phyloP scores from a whole-genome alignment of 53 echinoderm and acorn worm species.

The Holothuria leucospilota region DNA sequence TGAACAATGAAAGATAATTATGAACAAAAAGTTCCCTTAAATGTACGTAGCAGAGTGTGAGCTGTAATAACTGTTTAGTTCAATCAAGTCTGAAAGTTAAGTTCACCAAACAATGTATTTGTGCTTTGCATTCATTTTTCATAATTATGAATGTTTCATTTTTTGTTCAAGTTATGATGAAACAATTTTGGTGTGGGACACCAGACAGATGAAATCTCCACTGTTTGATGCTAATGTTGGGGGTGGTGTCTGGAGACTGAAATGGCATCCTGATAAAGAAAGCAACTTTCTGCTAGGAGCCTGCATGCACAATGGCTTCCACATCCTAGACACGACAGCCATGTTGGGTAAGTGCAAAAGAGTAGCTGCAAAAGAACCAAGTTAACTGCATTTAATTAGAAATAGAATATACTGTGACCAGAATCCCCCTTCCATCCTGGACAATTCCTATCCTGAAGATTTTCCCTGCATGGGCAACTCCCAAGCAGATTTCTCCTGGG shows the following conservation, averaged over 20 bases:
- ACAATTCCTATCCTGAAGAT: no score
- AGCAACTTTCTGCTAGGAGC: slow-evolving; percentile 75
- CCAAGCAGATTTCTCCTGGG: no score
- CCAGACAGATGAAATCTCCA: slow-evolving; percentile 84
- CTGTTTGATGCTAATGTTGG: slow-evolving; percentile 57
- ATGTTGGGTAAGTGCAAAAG: slow-evolving; percentile 55
- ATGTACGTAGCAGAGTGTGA: no score
- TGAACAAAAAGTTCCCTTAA: no score
- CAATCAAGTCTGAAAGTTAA: no score
- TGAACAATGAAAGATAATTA: no score
- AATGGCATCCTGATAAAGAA: slow-evolving; percentile 88
- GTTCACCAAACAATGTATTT: no score
- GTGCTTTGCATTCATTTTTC: no score
- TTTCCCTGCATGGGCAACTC: no score
- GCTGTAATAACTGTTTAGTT: no score
- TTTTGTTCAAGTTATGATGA: slow-evolving; percentile 85
- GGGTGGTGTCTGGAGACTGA: slow-evolving; percentile 77
- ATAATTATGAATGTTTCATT: background rate
- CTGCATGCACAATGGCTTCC: slow-evolving; percentile 98
- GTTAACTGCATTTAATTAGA: background rate
- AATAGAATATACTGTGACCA: no score
- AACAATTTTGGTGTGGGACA: slow-evolving; percentile 89
- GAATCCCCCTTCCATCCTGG: no score
- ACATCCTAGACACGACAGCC: slow-evolving; percentile 72
- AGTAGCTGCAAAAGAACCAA: background rate